phyloP scores from a whole-genome alignment of 2,113 vertebrate species.

The Galbula dea region DNA sequence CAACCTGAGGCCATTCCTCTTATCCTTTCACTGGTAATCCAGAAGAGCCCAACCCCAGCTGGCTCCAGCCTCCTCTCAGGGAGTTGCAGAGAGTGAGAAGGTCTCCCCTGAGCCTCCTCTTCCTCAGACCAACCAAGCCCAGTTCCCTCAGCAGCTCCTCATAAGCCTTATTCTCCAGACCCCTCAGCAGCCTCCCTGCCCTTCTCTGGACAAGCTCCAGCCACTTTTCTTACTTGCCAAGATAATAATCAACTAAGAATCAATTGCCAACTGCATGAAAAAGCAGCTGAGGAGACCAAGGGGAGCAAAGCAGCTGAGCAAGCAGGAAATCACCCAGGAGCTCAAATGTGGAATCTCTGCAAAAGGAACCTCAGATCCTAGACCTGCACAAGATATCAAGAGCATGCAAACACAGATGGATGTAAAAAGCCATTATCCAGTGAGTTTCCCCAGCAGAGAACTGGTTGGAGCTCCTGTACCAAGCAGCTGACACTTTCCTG shows the following conservation, averaged over 20 bases:
- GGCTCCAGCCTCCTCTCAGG: too few relatives aligned
- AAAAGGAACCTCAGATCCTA: background rate
- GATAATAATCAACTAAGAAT: background rate
- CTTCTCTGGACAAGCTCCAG: too few relatives aligned
- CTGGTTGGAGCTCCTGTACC: background rate
- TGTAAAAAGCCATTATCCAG: background rate
- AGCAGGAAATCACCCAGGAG: conserved; percentile 19
- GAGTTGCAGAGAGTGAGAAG: too few relatives aligned
- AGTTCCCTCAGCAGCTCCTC: too few relatives aligned
- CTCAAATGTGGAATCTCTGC: background rate
- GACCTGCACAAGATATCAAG: background rate
- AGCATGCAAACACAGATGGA: background rate
- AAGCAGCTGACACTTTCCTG: background rate
- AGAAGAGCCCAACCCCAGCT: too few relatives aligned
- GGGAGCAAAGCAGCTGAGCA: background rate
- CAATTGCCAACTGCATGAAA: background rate
- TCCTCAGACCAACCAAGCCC: too few relatives aligned
- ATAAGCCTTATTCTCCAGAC: too few relatives aligned
- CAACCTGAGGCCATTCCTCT: too few relatives aligned
- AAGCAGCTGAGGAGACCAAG: background rate
- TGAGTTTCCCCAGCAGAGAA: background rate
- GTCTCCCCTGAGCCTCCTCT: too few relatives aligned
- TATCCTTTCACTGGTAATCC: too few relatives aligned
- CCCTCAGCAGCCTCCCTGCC: too few relatives aligned
- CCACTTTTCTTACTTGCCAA: background rate